Conservation (phyloP, 2,113 vertebrate genomes). For the Miniopterus natalensis region DNA sequence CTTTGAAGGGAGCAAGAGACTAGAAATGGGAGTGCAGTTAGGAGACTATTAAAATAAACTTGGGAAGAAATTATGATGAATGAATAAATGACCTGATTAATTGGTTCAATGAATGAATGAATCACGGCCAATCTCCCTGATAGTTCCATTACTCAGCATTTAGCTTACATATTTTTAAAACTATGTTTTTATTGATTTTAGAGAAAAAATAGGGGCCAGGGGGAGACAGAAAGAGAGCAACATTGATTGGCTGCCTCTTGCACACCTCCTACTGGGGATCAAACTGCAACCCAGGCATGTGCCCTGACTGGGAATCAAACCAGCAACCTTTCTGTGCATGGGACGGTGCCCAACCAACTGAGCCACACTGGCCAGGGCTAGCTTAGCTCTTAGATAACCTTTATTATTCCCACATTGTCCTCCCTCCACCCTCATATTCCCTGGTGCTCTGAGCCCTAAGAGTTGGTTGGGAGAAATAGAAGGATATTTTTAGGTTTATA, state of each 20-base stretch:
- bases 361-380: background rate
- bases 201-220: background rate
- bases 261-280: background rate
- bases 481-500: background rate
- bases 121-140: background rate
- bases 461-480: conserved; percentile 3
- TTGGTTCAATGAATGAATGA: background rate
- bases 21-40: conserved; percentile 20
- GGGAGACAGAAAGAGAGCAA: background rate
- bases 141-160: conserved; percentile 4
- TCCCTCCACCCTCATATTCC: background rate
- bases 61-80: conserved; percentile 21
- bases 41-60: background rate
- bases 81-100: conserved; percentile 14
- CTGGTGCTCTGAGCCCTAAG: background rate
- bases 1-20: conserved; percentile 28
- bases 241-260: background rate
- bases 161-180: background rate
- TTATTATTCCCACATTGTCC: background rate
- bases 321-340: background rate
- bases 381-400: background rate
- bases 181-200: background rate
- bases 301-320: background rate
- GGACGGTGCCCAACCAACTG: background rate
- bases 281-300: background rate